phyloP scores from a whole-genome alignment of 2,113 vertebrate genomes.

The Nesogale talazaci region DNA sequence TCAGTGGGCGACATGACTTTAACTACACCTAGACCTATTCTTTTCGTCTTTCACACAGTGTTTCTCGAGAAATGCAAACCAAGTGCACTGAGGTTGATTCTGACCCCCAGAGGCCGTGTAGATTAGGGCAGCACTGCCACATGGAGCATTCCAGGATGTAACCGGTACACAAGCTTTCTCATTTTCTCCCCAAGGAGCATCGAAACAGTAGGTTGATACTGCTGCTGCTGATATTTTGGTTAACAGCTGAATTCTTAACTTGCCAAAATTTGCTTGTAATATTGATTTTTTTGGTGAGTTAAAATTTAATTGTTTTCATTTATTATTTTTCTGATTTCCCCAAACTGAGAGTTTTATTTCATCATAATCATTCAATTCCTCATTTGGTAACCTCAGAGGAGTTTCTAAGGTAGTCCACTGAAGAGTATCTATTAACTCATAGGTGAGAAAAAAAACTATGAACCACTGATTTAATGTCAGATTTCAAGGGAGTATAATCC shows the following conservation, averaged over 20 bases:
- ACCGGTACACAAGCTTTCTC: background rate
- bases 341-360: background rate
- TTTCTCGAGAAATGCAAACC: background rate
- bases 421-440: background rate
- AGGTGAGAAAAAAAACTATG: background rate
- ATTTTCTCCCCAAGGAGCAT: background rate
- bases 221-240: background rate
- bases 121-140: background rate
- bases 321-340: background rate
- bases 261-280: background rate
- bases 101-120: background rate
- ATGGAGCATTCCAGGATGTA: background rate
- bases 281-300: background rate
- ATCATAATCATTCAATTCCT: background rate
- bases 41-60: background rate
- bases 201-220: background rate
- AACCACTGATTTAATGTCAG: background rate
- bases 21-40: background rate
- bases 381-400: background rate
- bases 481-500: constrained; percentile 1
- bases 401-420: background rate
- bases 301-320: background rate
- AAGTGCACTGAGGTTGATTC: background rate
- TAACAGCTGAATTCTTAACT: background rate
- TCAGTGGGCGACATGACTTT: background rate